Evolutionary conservation across 1,140 invertebrate genomes (phyloP), one percentile per base, ranked within the genome.

Genomic region (Nixonia krombeini): DNA sequence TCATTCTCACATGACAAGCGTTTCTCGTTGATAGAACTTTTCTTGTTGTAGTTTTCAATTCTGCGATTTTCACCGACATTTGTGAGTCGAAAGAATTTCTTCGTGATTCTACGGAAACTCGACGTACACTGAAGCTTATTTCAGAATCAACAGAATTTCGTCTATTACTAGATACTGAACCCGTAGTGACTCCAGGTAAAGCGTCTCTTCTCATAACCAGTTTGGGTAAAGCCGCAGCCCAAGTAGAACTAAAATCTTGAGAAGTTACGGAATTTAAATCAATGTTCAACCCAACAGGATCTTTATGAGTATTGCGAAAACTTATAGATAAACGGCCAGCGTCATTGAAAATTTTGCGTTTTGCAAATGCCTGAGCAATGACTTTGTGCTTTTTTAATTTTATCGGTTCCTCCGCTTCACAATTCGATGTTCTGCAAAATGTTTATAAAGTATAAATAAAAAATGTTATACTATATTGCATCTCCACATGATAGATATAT

Each of bases 281-380:
- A 69, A 96, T 91, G 74, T 94, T 93, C 40, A 96, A 86, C 4
- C 94, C 95, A 7, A 96, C 90, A 5, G 96, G 95, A 87, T 97
- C 96, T 41, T 94, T 93, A 68, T 95, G 91, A 4, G 91, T 91
- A 69, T 93, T 94, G 40, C 91, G 89, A 53, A 96, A 90, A 71
- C 92, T 95, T 66, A 97, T 92, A 26, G 94, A 96, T 12, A 96
- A 85, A n/a, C 92, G 85, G 0, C 94, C 94, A 45, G 89, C 89
- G 73, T 91, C 90, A 51, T 94, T 92, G 50, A 96, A 90, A 52
- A 93, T 91, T 73, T 93, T 92, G n/a, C 94, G 87, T 59, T 95
- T 94, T 0, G 92, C 91, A 88, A 94, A 97, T 1, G 21, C 94
- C 77, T 94, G 90, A 6, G 94, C 93, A 44, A 98, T 96, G 15